These are phyloP conservation scores for Hippasteria phrygiana DNA, from an alignment of 53 echinoderm and acorn worm genomes.

Conservation along the genomic window DNA sequence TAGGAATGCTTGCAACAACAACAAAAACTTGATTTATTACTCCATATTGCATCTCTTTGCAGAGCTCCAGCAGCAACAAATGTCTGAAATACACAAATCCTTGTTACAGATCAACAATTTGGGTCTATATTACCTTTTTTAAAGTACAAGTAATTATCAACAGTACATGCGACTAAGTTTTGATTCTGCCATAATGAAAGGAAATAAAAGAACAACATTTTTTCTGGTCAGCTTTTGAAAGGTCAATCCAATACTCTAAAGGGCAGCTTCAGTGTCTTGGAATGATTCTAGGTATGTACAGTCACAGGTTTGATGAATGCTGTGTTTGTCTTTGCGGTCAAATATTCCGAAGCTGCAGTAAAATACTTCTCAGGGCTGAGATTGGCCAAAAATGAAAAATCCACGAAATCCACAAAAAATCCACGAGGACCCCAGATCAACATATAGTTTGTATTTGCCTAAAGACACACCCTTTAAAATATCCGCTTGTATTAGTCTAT, in stretches of 20 bases:
- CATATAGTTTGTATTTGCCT: too few relatives aligned
- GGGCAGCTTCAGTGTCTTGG: neutral
- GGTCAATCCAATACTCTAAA: neutral
- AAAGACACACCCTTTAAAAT: too few relatives aligned
- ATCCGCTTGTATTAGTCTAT: too few relatives aligned
- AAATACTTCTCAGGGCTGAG: neutral
- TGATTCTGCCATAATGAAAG: neutral
- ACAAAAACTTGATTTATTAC: conserved; percentile 48
- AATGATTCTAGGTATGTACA: neutral
- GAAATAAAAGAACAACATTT: neutral
- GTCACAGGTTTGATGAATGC: neutral
- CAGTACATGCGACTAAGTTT: neutral
- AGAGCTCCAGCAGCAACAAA: neutral
- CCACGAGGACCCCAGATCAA: too few relatives aligned
- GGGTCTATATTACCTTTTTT: too few relatives aligned
- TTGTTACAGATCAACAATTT: neutral
- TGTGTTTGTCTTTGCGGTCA: neutral
- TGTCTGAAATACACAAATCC: neutral
- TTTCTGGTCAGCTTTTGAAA: neutral
- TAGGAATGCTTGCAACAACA: conserved; percentile 43
- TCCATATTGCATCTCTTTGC: neutral
- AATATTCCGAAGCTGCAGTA: neutral
- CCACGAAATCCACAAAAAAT: too few relatives aligned
- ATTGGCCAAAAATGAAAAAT: too few relatives aligned
- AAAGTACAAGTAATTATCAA: neutral